Base-by-base conservation (phyloP, 2,888 invertebrate genomes). In the Diaperis boleti region DNA sequence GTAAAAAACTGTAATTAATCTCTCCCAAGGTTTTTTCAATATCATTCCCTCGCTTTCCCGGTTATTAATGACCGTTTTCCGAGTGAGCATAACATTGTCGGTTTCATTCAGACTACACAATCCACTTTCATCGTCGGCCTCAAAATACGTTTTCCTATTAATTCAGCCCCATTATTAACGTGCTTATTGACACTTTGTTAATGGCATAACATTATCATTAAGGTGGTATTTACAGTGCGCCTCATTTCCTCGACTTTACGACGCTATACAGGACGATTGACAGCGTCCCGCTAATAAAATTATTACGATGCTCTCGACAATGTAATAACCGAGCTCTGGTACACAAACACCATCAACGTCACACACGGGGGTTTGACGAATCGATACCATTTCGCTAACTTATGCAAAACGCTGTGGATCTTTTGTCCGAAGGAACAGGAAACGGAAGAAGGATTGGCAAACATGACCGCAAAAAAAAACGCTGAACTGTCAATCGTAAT, bases 241-340 rank as follows among this genome's bases (percentile, higher is more conserved):
- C 44, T 56, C 56, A 44, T 56, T 56, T 56, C 44, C 44, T 44
- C 22, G 20, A 56, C 44, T 56, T 56, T 56, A 56, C 45, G 56
- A 56, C 20, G 45, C 35, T 56, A 45, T 33, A 45, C 44, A 44
- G 35, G 22, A 35, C 45, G 56, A 56, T 56, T 56, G 56, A 56
- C 56, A 56, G 44, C 10, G 45, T 56, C 45, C 56, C 56, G 45
- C 44, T 56, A 56, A 56, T 56, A 56, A 56, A 56, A 56, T 56
- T 56, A 56, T 56, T 56, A 56, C 45, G 45, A n/a, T 45, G 44
- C 56, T 56, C 14, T 56, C 20, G n/a, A n/a, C 33, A 41, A 6
- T 26, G 13, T 35, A 50, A 52, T 52, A 37, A 50, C 37, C 39
- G 26, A 52, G 35, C 20, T 42, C 20, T 20, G 18, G 20, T 14